A percentile compares a stretch with the other conserved stretches of the same genome.
Evolutionary conservation across 2,113 vertebrate species (phyloP).

Genomic region (Cebus imitator): DNA sequence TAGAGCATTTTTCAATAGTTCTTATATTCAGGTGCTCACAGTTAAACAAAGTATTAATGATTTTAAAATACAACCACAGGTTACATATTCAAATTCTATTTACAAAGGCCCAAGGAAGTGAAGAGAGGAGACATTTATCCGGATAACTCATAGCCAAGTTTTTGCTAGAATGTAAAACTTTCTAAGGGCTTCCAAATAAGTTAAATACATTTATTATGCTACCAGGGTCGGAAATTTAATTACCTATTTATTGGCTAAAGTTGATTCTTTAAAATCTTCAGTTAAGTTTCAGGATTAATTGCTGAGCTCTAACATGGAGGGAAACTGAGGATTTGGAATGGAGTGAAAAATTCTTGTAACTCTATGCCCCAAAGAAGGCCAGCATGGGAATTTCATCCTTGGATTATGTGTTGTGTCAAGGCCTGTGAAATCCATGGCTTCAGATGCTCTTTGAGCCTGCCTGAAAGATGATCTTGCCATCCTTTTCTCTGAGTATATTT

Average conservation of each 20-base stretch:
- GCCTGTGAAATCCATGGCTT: neutral
- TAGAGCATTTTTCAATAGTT: neutral
- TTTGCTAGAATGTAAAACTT: neutral
- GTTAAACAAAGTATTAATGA: neutral
- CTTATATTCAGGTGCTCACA: neutral
- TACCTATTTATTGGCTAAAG: neutral
- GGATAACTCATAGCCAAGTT: neutral
- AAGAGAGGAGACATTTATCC: neutral
- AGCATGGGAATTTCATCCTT: neutral
- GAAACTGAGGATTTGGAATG: neutral
- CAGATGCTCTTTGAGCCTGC: neutral
- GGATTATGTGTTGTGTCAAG: neutral
- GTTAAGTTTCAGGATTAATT: neutral
- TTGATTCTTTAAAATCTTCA: neutral
- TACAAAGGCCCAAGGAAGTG: neutral
- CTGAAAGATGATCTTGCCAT: neutral
- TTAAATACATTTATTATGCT: neutral
- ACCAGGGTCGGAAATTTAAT: neutral
- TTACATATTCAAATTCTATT: neutral
- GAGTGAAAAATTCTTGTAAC: neutral
- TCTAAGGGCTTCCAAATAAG: neutral
- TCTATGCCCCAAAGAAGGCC: too few species aligned
- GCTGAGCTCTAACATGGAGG: neutral
- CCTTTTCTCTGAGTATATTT: neutral
- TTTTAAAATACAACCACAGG: neutral